These are phyloP conservation scores for Leptothorax acervorum DNA, from an alignment of 2,888 invertebrate genomes.

Conservation along the genomic window DNA sequence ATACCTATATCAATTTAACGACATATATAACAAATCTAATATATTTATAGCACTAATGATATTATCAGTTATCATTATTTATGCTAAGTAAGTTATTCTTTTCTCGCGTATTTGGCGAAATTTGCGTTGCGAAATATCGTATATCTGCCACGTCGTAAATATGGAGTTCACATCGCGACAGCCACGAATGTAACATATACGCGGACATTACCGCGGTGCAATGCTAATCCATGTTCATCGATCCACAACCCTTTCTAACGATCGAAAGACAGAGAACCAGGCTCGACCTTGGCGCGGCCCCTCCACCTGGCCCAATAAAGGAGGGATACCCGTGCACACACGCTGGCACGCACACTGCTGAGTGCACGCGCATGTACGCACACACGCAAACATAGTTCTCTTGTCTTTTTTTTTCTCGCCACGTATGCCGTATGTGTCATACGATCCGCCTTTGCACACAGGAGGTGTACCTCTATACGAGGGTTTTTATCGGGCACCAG, in stretches of 20 bases:
- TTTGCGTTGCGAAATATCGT: not conserved
- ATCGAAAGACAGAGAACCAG: conserved; percentile 75
- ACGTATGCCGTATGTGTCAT: conserved; percentile 76
- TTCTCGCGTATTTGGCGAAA: not conserved
- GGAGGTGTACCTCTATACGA: conserved; percentile 56
- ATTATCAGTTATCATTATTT: not conserved
- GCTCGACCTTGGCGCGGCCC: conserved; percentile 79
- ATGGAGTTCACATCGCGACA: conserved; percentile 14
- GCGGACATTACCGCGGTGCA: conserved; percentile 73
- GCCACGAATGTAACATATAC: conserved; percentile 61
- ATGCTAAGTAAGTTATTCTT: not conserved
- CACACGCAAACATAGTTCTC: conserved; percentile 47
- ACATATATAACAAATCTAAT: not conserved
- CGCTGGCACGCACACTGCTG: conserved; percentile 8
- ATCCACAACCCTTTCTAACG: conserved; percentile 82
- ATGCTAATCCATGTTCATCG: conserved; percentile 84
- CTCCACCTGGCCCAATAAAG: conserved; percentile 83
- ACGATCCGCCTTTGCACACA: conserved; percentile 73
- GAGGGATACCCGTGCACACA: conserved; percentile 64
- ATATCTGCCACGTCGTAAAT: not conserved
- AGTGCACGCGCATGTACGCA: conserved; percentile 57
- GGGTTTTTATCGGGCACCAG: conserved; percentile 70
- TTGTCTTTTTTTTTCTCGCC: conserved; percentile 64
- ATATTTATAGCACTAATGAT: not conserved
- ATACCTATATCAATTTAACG: not conserved